These are phyloP conservation scores for Syrrhaptes paradoxus DNA, from an alignment of 2,113 vertebrate genomes.

Conservation along the genomic window DNA sequence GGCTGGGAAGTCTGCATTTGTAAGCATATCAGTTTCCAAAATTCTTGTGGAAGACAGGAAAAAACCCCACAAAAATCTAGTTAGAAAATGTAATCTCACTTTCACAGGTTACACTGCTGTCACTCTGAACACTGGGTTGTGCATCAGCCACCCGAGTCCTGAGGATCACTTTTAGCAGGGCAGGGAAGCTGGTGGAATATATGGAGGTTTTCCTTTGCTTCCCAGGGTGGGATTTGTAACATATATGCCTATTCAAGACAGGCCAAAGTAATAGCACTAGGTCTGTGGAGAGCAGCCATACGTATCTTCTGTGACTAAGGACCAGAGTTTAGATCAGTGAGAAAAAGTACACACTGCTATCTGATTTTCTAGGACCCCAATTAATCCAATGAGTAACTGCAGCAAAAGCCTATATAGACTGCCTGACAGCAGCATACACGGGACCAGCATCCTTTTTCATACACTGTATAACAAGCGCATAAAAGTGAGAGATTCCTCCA, in stretches of 20 bases:
- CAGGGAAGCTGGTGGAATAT: background rate
- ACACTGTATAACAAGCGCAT: background rate
- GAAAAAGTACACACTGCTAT: background rate
- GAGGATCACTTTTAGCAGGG: background rate
- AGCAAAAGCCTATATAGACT: background rate
- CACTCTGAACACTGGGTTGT: background rate
- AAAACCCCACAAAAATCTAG: background rate
- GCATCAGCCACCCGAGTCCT: too few species aligned
- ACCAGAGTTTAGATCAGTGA: background rate
- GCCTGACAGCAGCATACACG: background rate
- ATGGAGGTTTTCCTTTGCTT: background rate
- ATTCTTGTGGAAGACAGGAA: background rate
- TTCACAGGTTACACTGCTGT: background rate
- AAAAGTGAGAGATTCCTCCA: background rate
- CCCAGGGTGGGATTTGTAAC: background rate
- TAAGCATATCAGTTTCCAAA: background rate
- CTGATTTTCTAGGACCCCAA: background rate
- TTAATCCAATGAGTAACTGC: background rate
- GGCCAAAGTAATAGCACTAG: background rate
- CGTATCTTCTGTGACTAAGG: background rate
- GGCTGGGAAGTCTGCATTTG: background rate
- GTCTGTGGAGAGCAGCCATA: background rate
- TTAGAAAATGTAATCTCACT: background rate
- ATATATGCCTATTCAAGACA: background rate
- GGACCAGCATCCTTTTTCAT: background rate